These are phyloP conservation scores for Cylas formicarius DNA, from an alignment of 1,140 invertebrate genomes.

Conservation along the genomic window DNA sequence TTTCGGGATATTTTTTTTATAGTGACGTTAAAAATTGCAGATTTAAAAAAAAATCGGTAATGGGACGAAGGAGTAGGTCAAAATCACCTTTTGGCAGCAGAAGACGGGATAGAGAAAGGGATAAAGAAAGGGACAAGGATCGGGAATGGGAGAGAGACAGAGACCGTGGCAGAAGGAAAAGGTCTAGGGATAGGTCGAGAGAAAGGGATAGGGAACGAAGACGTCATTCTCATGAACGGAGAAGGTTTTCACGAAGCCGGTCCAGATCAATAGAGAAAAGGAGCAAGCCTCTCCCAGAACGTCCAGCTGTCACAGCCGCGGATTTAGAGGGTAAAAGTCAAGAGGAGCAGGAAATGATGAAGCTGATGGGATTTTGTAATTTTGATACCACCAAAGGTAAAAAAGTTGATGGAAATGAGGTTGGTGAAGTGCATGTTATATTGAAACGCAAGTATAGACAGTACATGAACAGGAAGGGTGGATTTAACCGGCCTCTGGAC, in stretches of 20 bases:
- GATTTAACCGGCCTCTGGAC: constrained; percentile 96
- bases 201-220: constrained; percentile 43
- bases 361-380: constrained; percentile 91
- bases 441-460: constrained; percentile 96
- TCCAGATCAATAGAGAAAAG: constrained; percentile 43
- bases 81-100: constrained; percentile 34
- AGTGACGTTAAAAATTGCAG: constrained; percentile 17
- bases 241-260: constrained; percentile 46
- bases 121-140: constrained; percentile 43
- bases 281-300: constrained; percentile 43
- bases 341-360: constrained; percentile 95
- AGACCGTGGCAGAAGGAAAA: constrained; percentile 47
- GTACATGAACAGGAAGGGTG: constrained; percentile 99
- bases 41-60: constrained; percentile 20
- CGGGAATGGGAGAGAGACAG: constrained; percentile 48
- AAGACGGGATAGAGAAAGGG: constrained; percentile 36
- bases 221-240: constrained; percentile 41
- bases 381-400: constrained; percentile 95
- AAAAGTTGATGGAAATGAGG: constrained; percentile 89
- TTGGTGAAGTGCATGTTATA: constrained; percentile 88
- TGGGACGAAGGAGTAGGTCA: constrained; percentile 40
- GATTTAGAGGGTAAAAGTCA: constrained; percentile 75
- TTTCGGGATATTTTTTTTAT: constrained; percentile 19
- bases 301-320: constrained; percentile 56
- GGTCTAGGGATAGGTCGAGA: constrained; percentile 49